phyloP scores from a whole-genome alignment of 2,797 vertebrate species.

The Dromococcyx pavoninus region DNA sequence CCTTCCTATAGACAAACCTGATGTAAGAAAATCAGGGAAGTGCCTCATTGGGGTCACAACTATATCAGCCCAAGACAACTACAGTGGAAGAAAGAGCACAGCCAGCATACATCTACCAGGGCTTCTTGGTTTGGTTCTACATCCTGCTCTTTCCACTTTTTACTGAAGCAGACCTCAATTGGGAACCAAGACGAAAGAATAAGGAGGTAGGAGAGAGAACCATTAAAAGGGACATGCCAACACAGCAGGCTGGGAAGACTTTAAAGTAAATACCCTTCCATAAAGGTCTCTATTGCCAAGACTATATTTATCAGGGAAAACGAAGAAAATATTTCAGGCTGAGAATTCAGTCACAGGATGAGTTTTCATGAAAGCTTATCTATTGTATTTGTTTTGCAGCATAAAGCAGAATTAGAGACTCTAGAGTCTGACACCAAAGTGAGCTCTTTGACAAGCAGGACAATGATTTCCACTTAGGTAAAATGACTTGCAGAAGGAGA shows the following conservation, averaged over 20 bases:
- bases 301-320: background rate
- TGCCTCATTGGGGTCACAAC: background rate
- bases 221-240: background rate
- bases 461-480: background rate
- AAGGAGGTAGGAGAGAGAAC: background rate
- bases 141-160: background rate
- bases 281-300: background rate
- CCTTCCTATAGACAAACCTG: background rate
- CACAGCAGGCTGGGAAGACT: background rate
- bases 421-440: background rate
- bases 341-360: background rate
- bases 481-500: background rate
- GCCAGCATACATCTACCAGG: background rate
- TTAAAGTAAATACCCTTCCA: background rate
- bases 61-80: background rate
- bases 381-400: background rate
- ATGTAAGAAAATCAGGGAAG: background rate
- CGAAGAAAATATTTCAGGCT: background rate
- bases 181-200: background rate
- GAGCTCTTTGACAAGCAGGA: background rate
- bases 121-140: background rate
- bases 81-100: background rate
- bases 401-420: background rate
- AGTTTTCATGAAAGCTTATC: background rate
- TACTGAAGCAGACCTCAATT: background rate